Evolutionary conservation across 2,797 vertebrate species (phyloP).

Genomic region (Enteromius fasciolatus): DNA sequence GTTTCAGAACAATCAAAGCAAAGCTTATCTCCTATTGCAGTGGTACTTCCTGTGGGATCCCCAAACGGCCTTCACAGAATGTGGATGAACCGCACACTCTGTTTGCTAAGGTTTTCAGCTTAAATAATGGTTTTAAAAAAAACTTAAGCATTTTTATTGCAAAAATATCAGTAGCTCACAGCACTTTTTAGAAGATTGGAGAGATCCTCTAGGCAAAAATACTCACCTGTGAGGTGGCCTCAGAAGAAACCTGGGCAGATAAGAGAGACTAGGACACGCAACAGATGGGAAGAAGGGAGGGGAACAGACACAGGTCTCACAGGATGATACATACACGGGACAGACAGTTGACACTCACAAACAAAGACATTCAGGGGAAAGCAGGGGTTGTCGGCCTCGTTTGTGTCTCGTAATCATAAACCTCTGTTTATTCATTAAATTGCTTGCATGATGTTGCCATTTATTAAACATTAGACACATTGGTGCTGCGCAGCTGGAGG

Average conservation of each 20-base stretch:
- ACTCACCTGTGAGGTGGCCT: constrained; percentile 76
- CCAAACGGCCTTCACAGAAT: background rate
- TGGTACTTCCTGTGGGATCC: constrained; percentile 32
- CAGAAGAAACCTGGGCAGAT: constrained; percentile 69
- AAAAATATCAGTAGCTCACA: background rate
- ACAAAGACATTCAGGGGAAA: constrained; percentile 28
- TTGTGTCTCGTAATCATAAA: constrained; percentile 7
- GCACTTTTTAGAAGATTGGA: background rate
- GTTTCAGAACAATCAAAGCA: constrained; percentile 15
- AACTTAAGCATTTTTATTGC: background rate
- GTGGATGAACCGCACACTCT: background rate
- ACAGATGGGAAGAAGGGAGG: constrained; percentile 47
- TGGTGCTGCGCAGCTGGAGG: background rate
- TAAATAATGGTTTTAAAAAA: constrained; percentile 7
- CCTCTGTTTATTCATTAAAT: background rate
- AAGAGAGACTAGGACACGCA: constrained; percentile 63
- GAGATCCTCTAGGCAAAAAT: constrained; percentile 5
- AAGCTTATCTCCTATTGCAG: constrained; percentile 32
- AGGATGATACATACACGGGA: constrained; percentile 44
- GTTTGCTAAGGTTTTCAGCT: background rate
- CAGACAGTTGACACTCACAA: constrained; percentile 36
- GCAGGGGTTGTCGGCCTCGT: background rate
- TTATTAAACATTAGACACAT: constrained; percentile 17
- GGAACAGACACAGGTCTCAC: constrained; percentile 50
- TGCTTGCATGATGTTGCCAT: background rate